Conservation (phyloP, 2,797 vertebrate genomes). For the Tachyglossus aculeatus region DNA sequence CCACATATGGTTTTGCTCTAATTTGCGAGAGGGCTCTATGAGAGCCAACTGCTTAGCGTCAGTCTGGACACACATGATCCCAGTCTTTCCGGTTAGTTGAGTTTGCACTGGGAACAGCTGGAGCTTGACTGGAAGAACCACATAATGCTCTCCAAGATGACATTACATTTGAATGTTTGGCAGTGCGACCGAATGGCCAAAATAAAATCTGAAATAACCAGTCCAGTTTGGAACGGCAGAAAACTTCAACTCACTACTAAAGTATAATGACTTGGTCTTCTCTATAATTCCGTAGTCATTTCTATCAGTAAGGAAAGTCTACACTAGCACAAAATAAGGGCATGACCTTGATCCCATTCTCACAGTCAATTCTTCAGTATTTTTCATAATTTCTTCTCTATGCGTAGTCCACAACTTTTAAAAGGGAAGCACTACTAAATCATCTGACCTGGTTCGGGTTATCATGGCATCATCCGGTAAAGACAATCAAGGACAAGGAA, state of each 20-base stretch:
- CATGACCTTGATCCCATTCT: no score
- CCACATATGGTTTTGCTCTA: background rate
- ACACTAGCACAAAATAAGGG: no score
- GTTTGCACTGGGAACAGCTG: background rate
- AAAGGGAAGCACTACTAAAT: no score
- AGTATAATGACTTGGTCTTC: background rate
- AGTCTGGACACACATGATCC: background rate
- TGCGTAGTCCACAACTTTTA: no score
- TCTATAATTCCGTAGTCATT: no score
- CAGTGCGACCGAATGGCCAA: background rate
- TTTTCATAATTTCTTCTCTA: no score
- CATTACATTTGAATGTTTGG: fast-evolving
- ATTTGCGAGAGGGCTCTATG: background rate
- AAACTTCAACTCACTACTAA: no score
- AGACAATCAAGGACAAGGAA: no score
- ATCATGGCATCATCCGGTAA: no score
- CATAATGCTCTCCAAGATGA: fast-evolving
- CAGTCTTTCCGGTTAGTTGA: background rate
- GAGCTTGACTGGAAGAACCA: fast-evolving
- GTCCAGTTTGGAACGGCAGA: background rate
- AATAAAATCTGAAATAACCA: fast-evolving
- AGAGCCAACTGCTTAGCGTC: background rate
- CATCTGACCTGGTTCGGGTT: no score
- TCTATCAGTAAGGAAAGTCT: no score
- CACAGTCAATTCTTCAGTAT: no score